Conservation (phyloP, 2,888 invertebrate species). For the Nematopogon swammerdamellus region DNA sequence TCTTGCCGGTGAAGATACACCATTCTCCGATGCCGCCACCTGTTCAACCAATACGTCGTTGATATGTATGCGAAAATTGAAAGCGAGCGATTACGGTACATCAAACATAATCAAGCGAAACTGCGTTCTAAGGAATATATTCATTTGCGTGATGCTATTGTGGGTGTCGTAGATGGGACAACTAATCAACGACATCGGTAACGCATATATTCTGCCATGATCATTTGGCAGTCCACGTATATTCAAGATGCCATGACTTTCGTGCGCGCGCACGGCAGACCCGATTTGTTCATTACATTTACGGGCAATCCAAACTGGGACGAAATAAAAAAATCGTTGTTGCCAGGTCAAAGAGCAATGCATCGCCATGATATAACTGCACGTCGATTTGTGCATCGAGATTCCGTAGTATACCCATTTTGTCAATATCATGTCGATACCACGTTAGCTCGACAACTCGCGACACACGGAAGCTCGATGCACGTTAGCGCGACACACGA, state of each 20-base stretch:
- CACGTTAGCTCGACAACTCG: too few relatives aligned
- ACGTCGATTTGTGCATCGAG: too few relatives aligned
- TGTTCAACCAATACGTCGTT: not conserved
- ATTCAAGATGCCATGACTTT: not conserved
- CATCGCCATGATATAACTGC: not conserved
- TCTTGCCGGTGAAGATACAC: not conserved
- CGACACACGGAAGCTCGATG: too few relatives aligned
- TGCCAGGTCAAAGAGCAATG: not conserved
- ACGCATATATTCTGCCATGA: not conserved
- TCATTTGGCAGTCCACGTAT: constrained; percentile 1
- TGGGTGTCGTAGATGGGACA: not conserved
- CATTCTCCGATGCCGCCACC: not conserved
- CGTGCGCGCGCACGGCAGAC: not conserved
- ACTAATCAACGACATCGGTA: not conserved
- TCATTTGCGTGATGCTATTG: not conserved
- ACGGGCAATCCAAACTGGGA: not conserved
- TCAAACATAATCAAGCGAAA: not conserved
- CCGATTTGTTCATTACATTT: not conserved
- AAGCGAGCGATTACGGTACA: not conserved
- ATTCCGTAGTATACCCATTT: too few relatives aligned
- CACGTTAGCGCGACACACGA: too few relatives aligned
- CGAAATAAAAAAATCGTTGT: not conserved
- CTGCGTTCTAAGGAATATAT: not conserved
- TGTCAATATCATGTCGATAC: too few relatives aligned
- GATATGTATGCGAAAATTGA: not conserved